A percentile compares a stretch with the other conserved stretches of the same genome.
Conservation (phyloP, 2,797 vertebrate genomes). For the Alouatta caraya region DNA sequence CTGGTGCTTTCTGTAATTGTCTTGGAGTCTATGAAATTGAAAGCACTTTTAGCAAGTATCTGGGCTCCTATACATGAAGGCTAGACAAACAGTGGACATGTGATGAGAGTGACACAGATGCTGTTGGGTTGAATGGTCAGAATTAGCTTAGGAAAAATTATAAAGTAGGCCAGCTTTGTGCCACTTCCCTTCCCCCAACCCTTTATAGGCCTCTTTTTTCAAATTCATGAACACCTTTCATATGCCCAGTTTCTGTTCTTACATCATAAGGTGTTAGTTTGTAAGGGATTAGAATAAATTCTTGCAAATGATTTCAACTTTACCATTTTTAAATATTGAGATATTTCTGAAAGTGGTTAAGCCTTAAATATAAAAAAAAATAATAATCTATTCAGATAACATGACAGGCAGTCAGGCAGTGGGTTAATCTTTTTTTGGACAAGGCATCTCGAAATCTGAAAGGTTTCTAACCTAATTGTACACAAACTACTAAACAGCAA, state of each 20-base stretch:
- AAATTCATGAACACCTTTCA: constrained; percentile 35
- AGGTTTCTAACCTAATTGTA: constrained; percentile 30
- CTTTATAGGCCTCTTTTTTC: background rate
- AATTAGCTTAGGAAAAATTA: background rate
- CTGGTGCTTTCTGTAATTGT: constrained; percentile 45
- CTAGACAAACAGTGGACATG: background rate
- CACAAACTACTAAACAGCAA: constrained; percentile 1
- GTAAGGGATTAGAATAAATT: constrained; percentile 39
- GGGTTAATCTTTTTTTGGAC: background rate
- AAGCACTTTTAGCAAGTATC: constrained; percentile 9
- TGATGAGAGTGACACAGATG: background rate
- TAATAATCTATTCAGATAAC: background rate
- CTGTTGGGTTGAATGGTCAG: background rate
- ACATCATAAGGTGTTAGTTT: constrained; percentile 19
- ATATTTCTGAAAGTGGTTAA: constrained; percentile 30
- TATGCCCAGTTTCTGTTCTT: constrained; percentile 21
- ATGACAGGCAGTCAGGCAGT: background rate
- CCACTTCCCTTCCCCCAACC: background rate
- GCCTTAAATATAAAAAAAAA: constrained; percentile 10
- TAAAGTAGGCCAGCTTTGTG: constrained; percentile 33
- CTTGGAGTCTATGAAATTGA: background rate
- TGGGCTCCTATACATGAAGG: background rate
- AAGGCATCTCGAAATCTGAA: constrained; percentile 6
- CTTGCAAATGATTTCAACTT: constrained; percentile 43
- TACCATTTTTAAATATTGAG: background rate